Evolutionary conservation across 1,140 invertebrate genomes (phyloP).

Genomic region (Drosophila gunungcola): DNA sequence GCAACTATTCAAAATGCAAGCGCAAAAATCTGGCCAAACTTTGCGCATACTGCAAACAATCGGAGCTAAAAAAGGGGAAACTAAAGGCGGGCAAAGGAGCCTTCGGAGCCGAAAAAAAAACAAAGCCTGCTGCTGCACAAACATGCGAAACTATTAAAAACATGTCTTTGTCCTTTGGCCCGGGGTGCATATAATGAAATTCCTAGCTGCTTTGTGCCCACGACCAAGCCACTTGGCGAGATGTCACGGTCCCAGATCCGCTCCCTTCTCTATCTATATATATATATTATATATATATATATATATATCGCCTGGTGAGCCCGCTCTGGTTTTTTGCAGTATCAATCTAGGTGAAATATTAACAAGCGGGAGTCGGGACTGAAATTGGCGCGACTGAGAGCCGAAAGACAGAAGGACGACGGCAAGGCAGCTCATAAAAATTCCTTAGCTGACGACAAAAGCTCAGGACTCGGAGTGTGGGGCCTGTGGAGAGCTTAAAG

Average conservation of each 20-base stretch:
- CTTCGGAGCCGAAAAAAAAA: slow-evolving; percentile 20
- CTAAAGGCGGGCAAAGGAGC: slow-evolving; percentile 6
- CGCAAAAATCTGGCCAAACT: slow-evolving; percentile 70
- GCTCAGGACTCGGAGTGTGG: slow-evolving; percentile 4
- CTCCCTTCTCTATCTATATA: neutral
- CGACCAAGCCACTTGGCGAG: slow-evolving; percentile 53
- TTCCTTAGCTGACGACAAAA: slow-evolving; percentile 58
- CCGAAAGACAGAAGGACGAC: slow-evolving; percentile 32
- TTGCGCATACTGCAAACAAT: slow-evolving; percentile 34
- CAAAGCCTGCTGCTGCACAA: slow-evolving; percentile 61
- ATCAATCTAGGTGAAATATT: slow-evolving; percentile 82
- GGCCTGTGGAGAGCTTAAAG: slow-evolving; percentile 45
- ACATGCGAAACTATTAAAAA: slow-evolving; percentile 80
- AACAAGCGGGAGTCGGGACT: slow-evolving; percentile 64
- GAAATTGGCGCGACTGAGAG: slow-evolving; percentile 49
- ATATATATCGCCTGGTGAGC: neutral
- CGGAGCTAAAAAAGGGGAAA: slow-evolving; percentile 13
- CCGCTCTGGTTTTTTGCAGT: slow-evolving; percentile 40
- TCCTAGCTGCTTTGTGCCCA: slow-evolving; percentile 55
- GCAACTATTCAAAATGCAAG: slow-evolving; percentile 57
- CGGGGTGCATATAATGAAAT: slow-evolving; percentile 77
- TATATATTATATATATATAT: neutral
- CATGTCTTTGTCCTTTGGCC: slow-evolving; percentile 80
- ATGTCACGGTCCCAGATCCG: slow-evolving; percentile 2
- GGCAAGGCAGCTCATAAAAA: slow-evolving; percentile 74